Evolutionary conservation across 2,888 invertebrate species (phyloP).

Genomic region (Atherix ibis): DNA sequence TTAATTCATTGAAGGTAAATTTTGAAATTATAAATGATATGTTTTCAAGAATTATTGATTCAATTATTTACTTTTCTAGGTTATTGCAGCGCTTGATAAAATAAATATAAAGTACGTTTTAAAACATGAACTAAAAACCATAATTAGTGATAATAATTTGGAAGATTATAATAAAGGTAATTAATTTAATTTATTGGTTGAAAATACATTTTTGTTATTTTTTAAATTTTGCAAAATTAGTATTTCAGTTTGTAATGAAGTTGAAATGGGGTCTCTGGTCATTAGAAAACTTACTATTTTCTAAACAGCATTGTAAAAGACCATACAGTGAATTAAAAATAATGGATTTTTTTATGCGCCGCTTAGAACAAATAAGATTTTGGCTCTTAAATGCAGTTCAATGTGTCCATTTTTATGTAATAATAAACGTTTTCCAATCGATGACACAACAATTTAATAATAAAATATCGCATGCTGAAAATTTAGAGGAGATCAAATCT

Average conservation of each 20-base stretch:
- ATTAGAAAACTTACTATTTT: slow-evolving; percentile 34
- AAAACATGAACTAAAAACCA: slow-evolving; percentile 18
- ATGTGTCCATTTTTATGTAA: slow-evolving; percentile 37
- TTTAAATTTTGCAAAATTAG: no score
- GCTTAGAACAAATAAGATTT: slow-evolving; percentile 37
- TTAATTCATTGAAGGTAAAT: slow-evolving; percentile 18
- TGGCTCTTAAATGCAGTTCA: slow-evolving; percentile 39
- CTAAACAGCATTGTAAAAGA: slow-evolving; percentile 16
- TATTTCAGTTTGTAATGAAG: slow-evolving; percentile 38
- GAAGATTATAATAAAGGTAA: slow-evolving; percentile 21
- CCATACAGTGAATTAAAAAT: slow-evolving; percentile 22
- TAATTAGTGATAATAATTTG: slow-evolving; percentile 20
- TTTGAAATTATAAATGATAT: no score
- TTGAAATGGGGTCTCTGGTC: slow-evolving; percentile 39
- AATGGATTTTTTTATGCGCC: slow-evolving; percentile 25
- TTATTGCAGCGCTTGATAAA: slow-evolving; percentile 23
- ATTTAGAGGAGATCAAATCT: slow-evolving; percentile 22
- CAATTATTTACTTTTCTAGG: no score
- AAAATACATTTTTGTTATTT: background rate
- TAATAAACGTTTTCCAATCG: slow-evolving; percentile 34
- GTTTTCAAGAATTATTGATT: background rate
- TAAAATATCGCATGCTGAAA: slow-evolving; percentile 19
- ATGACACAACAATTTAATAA: slow-evolving; percentile 23
- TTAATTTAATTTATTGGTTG: no score
- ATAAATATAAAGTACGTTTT: slow-evolving; percentile 21